Percentiles rank a stretch among this genome's conserved stretches.
Conservation (phyloP, 2,888 invertebrate species). For the Pandemis corylana region DNA sequence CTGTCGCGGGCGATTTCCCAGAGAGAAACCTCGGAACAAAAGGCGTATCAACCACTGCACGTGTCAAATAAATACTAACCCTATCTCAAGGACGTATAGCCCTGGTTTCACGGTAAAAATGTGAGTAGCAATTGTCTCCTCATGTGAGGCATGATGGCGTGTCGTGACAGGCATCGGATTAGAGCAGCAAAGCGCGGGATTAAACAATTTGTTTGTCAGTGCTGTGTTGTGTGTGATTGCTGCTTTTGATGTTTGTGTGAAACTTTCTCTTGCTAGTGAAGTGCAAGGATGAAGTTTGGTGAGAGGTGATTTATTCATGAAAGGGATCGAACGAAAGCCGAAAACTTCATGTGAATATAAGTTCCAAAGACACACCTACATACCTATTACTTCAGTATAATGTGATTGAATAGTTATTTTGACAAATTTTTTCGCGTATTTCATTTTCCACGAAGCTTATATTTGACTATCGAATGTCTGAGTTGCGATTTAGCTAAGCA, state of each 20-base stretch:
- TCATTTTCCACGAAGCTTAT: too few species aligned
- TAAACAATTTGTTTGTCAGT: constrained; percentile 38
- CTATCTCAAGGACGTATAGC: not conserved
- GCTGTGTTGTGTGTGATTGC: not conserved
- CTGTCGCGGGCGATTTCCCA: constrained; percentile 20
- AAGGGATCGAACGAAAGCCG: not conserved
- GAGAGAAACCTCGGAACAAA: constrained; percentile 3
- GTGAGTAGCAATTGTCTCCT: constrained; percentile 5
- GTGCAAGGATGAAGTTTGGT: not conserved
- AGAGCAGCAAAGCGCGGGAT: constrained; percentile 14
- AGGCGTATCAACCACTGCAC: not conserved
- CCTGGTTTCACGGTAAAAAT: not conserved
- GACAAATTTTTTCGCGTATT: too few species aligned
- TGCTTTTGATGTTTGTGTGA: constrained; percentile 27
- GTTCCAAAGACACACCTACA: too few species aligned
- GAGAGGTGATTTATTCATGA: not conserved
- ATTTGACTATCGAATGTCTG: not conserved
- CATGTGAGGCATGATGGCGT: constrained; percentile 18
- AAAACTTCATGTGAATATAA: not conserved
- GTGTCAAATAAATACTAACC: not conserved
- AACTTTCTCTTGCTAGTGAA: constrained; percentile 24
- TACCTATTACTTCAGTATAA: too few species aligned
- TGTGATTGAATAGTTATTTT: too few species aligned
- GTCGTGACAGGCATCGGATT: constrained; percentile 34
- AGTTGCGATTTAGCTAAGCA: not conserved